Conservation (phyloP, 2,797 vertebrate genomes). For the Cuniculus paca region DNA sequence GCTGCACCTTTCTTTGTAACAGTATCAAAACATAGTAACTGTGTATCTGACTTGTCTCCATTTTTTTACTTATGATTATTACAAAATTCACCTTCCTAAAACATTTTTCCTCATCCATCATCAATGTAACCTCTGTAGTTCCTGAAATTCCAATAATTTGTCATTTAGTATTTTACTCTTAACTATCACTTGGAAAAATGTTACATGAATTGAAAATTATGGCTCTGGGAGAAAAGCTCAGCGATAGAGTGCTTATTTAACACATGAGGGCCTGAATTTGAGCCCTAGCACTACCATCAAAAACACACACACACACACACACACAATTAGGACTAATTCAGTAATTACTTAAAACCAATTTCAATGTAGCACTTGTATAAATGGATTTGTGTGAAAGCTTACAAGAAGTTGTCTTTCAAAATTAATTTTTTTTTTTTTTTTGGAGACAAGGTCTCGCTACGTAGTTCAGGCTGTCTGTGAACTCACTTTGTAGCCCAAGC, state of each 20-base stretch:
- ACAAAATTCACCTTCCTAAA: neutral
- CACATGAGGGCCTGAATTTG: neutral
- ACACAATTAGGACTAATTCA: constrained; percentile 26
- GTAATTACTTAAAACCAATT: constrained; percentile 12
- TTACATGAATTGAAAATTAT: constrained; percentile 15
- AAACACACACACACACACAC: neutral
- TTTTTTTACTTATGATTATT: neutral
- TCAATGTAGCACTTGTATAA: neutral
- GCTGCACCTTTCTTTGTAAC: neutral
- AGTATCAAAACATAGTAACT: neutral
- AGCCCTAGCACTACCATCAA: neutral
- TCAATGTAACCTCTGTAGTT: neutral
- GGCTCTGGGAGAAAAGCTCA: neutral
- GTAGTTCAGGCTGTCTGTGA: neutral
- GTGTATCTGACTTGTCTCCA: neutral
- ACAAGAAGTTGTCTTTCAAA: constrained; percentile 50
- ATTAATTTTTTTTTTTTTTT: neutral
- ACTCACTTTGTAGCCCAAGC: neutral
- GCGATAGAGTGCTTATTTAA: neutral
- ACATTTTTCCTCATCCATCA: neutral
- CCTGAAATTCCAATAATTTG: constrained; percentile 34
- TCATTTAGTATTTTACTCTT: constrained; percentile 34
- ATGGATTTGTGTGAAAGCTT: constrained; percentile 19
- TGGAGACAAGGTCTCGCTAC: neutral
- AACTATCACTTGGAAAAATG: constrained; percentile 13